Base-by-base conservation (phyloP, 2,888 invertebrate genomes). In the Alentia gelatinosa region DNA sequence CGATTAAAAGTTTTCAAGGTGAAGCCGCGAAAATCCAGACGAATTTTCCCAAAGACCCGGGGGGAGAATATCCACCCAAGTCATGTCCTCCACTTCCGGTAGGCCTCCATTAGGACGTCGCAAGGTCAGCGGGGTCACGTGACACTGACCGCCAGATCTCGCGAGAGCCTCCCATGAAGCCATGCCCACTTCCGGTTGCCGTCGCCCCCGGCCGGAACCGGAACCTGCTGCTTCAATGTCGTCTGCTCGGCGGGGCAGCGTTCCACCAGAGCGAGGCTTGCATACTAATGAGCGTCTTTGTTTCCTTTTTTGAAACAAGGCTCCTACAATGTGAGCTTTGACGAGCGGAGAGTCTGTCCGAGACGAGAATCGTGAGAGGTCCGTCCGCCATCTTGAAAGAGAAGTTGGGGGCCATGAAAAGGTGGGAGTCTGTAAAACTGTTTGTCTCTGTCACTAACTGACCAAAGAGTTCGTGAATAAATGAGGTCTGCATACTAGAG, bases 81-180 rank as follows among this genome's bases (percentile, higher is more conserved):
- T 75, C 75, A 75, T 75, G 75, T 75, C 5, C 35, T 30, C 7
- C 75, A 75, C 75, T 75, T 75, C 75, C 75, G 75, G 33, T 75
- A 30, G 4, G 35, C 30, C 75, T 75, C 75, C 75, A 75, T 75
- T 75, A 75, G 75, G 75, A 75, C n/a, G 75, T 35, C 75, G 75
- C 33, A 75, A 75, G 75, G 75, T 75, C 75, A 75, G 33, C 9
- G 12, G 35, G 75, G 75, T 35, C 75, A 30, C 23, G 33, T 75
- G 75, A 75, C 75, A 75, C 75, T 75, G 75, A 75, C 75, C 75
- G 35, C 33, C 33, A 15, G 30, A 75, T 75, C 75, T 75, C 75
- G 75, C 75, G 75, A 33, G 75, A 75, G 35, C 35, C 33, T 33
- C 75, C 75, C 5, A 15, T 5, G 35, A 75, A 9, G 12, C 75